These are phyloP conservation scores for Microcebus ravelobensis DNA, from an alignment of 2,113 vertebrate species.

Conservation along the genomic window DNA sequence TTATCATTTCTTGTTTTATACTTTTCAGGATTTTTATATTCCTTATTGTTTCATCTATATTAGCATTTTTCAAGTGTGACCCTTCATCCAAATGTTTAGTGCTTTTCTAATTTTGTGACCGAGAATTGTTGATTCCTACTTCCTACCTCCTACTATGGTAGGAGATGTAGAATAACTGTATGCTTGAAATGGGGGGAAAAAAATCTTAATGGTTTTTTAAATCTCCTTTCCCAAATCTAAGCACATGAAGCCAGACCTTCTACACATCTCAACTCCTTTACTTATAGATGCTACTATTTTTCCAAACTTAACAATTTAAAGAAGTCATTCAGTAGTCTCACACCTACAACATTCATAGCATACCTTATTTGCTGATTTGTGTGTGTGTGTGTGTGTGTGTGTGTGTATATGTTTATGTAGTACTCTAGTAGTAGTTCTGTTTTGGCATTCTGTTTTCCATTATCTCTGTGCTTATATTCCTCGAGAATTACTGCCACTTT, in stretches of 20 bases:
- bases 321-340: not conserved
- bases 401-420: not conserved
- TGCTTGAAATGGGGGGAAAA: conserved; percentile 2
- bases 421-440: not conserved
- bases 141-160: not conserved
- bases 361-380: not conserved
- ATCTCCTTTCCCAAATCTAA: not conserved
- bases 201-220: not conserved
- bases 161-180: not conserved
- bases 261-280: not conserved
- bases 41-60: not conserved
- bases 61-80: conserved; percentile 23
- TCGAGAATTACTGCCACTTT: not conserved
- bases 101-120: conserved; percentile 10
- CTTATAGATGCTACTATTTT: not conserved
- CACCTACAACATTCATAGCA: not conserved
- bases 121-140: not conserved
- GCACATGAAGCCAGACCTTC: not conserved
- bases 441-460: not conserved
- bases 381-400: not conserved
- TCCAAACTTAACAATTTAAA: not conserved
- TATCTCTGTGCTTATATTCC: not conserved
- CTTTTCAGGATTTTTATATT: conserved; percentile 29
- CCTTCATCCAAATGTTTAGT: not conserved
- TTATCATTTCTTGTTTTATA: conserved; percentile 12